Conservation (phyloP, 2,888 invertebrate species). For the Tridacna crocea region DNA sequence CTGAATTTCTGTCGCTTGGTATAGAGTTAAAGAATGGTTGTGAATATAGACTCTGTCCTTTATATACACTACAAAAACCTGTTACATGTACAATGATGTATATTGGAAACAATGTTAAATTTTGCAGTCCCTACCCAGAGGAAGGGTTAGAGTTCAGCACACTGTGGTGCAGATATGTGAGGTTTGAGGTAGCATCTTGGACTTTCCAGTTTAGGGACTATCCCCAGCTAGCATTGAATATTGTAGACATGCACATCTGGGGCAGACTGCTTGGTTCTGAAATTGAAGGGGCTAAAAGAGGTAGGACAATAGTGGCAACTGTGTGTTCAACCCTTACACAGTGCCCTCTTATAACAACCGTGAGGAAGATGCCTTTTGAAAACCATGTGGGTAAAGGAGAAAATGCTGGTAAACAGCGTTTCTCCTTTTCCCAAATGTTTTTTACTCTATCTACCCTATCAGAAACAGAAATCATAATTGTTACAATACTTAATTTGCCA, state of each 20-base stretch:
- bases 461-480: neutral
- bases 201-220: conserved; percentile 96
- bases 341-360: no score
- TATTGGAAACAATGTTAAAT: neutral
- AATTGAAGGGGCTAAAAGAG: conserved; percentile 85
- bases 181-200: conserved; percentile 93
- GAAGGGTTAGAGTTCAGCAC: conserved; percentile 95
- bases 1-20: no score
- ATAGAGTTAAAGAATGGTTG: no score
- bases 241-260: conserved; percentile 93
- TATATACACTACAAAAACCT: no score
- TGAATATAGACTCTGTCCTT: no score
- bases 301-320: conserved; percentile 42
- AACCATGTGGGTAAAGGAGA: no score
- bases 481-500: neutral
- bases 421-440: no score
- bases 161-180: conserved; percentile 95
- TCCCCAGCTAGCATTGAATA: conserved; percentile 95
- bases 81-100: no score
- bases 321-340: no score
- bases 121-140: conserved; percentile 93
- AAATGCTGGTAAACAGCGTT: no score
- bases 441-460: no score
- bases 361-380: no score
- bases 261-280: conserved; percentile 96